phyloP scores from a whole-genome alignment of 2,113 vertebrate genomes.

The Cnemophilus loriae region DNA sequence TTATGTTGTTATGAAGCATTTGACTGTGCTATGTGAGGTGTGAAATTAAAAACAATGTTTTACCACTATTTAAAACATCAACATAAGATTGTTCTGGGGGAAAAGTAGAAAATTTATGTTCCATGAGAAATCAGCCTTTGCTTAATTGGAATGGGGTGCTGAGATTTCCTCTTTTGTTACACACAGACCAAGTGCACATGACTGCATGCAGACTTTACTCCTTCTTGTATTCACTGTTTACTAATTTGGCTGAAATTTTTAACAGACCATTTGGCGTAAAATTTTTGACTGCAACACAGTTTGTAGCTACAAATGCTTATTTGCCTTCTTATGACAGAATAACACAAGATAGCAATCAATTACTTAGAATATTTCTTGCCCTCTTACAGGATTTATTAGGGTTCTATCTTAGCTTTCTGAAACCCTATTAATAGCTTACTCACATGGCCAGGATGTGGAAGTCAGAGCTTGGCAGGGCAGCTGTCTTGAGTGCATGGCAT shows the following conservation, averaged over 20 bases:
- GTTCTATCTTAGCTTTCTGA: not conserved
- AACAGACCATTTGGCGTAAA: constrained; percentile 18
- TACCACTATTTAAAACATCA: constrained; percentile 37
- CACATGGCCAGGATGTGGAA: not conserved
- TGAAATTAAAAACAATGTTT: constrained; percentile 71
- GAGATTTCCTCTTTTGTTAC: constrained; percentile 54
- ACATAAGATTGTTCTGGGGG: constrained; percentile 11
- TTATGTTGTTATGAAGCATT: constrained; percentile 65
- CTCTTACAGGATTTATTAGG: not conserved
- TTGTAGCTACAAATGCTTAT: not conserved
- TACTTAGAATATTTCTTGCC: not conserved
- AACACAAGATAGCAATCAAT: not conserved
- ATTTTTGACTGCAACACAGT: not conserved
- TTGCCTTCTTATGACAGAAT: not conserved
- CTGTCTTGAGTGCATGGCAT: not conserved
- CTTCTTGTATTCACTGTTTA: constrained; percentile 2
- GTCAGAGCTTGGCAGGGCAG: not conserved
- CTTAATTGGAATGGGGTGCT: constrained; percentile 1
- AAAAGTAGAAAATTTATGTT: constrained; percentile 32
- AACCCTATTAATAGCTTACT: not conserved
- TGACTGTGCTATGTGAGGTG: constrained; percentile 66
- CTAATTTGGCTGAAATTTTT: constrained; percentile 38
- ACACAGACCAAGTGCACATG: not conserved
- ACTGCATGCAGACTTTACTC: constrained; percentile 22
- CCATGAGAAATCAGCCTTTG: constrained; percentile 2